Evolutionary conservation across 2,113 vertebrate genomes (phyloP), one percentile per base, ranked within the genome.

Genomic region (Phyllopteryx taeniolatus): DNA sequence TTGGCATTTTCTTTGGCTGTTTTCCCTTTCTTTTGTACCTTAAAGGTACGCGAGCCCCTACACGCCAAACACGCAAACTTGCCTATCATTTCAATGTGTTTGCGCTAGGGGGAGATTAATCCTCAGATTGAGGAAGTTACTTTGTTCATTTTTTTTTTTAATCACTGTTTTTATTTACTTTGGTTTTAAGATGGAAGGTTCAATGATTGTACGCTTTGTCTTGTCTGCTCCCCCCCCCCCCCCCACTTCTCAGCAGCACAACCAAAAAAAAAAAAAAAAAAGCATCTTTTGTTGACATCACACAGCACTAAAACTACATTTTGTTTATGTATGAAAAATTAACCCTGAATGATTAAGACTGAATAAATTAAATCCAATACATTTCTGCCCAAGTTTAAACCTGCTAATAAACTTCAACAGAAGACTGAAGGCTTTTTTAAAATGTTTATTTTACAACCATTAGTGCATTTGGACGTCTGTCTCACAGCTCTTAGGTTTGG

Each of bases 51-150:
- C 84, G 73, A 87, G 73, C 85, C 80, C 82, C 74, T 69, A 85
- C 81, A 84, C 78, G 75, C 59, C 72, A 59, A n/a, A 77, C 80
- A 77, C 47, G 17, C 69, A 56, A 2, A 54, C 72, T 65, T 73
- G 56, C 66, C 77, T 74, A 73, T 67, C 68, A 77, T 85, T 83
- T 78, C 74, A 56, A 67, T 78, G 77, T 71, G 78, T 90, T 89
- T 85, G 84, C 89, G 82, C 83, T 75, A 43, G 78, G 80, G 79
- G 85, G 83, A 79, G 79, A 65, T 86, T 78, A 72, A 68, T 86
- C 91, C 92, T 93, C 92, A 93, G 91, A 92, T 92, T 92, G 91
- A 91, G 92, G 92, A 87, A 82, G 77, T 89, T 89, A 86, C 75
- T 54, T 31, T 31, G 33, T 57, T 56, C 14, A 35, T 35, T 27